Percentiles rank a stretch among this genome's conserved stretches.
Evolutionary conservation across 2,888 invertebrate genomes (phyloP).

Genomic region (Lamellibrachia columna): DNA sequence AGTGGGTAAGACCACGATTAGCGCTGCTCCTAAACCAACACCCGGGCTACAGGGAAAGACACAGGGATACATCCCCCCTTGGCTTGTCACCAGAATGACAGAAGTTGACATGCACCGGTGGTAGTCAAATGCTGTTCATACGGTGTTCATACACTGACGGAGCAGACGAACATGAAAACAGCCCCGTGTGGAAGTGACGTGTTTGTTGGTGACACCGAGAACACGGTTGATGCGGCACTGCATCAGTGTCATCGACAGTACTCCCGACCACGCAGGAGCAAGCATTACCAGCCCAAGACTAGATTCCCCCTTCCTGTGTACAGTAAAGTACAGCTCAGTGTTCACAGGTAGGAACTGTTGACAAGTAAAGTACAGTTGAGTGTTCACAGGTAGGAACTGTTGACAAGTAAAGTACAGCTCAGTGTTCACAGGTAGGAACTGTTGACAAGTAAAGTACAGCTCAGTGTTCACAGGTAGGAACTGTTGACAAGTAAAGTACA

Average conservation of each 20-base stretch:
- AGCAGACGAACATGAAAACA: neutral
- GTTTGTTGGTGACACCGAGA: neutral
- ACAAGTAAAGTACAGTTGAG: neutral
- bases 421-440: too few relatives aligned
- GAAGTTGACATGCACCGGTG: neutral
- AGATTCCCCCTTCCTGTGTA: neutral
- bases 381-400: too few relatives aligned
- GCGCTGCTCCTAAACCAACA: neutral
- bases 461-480: too few relatives aligned
- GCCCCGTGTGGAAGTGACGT: neutral
- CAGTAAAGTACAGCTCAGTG: neutral
- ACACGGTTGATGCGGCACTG: neutral
- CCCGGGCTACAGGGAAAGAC: neutral
- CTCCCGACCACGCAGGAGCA: neutral
- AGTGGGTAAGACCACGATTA: neutral
- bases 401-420: too few relatives aligned
- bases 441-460: too few relatives aligned
- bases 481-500: neutral
- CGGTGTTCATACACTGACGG: neutral
- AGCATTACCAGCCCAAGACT: neutral
- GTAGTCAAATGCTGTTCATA: neutral
- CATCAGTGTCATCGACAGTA: constrained; percentile 3
- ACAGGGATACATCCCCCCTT: neutral
- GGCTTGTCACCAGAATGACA: neutral
- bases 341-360: neutral